phyloP scores from a whole-genome alignment of 2,113 vertebrate species.

The Microtus richardsoni region DNA sequence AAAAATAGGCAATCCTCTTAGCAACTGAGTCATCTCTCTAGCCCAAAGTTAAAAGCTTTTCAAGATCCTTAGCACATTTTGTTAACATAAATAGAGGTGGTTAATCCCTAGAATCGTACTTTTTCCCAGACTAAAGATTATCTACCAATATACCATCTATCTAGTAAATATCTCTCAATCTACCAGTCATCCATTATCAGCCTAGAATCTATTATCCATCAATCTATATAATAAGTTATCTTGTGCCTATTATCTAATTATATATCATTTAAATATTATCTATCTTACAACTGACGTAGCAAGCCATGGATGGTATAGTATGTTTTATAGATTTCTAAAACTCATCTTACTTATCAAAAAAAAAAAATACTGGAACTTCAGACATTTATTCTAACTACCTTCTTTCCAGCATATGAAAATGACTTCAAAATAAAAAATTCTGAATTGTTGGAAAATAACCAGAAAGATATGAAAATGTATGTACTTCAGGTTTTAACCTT shows the following conservation, averaged over 20 bases:
- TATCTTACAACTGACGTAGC: not conserved
- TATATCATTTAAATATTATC: not conserved
- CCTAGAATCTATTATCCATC: not conserved
- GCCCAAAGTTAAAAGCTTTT: not conserved
- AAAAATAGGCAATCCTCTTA: not conserved
- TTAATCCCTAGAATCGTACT: not conserved
- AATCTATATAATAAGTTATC: not conserved
- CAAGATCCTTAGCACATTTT: not conserved
- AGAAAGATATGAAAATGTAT: not conserved
- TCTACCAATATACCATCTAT: too few species aligned
- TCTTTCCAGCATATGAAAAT: not conserved
- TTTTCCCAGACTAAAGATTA: not conserved
- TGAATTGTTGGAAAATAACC: not conserved
- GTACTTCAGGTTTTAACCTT: not conserved
- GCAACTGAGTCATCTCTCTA: not conserved
- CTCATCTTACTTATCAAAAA: not conserved
- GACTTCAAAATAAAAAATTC: not conserved
- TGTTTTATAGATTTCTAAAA: not conserved
- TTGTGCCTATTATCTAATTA: not conserved
- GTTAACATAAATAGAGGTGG: not conserved
- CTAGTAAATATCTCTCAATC: not conserved
- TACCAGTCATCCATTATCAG: not conserved
- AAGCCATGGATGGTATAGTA: not conserved
- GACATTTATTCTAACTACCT: not conserved
- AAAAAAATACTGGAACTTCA: not conserved